Base-by-base conservation (phyloP, 2,888 invertebrate genomes). In the Cheilosia pagana region DNA sequence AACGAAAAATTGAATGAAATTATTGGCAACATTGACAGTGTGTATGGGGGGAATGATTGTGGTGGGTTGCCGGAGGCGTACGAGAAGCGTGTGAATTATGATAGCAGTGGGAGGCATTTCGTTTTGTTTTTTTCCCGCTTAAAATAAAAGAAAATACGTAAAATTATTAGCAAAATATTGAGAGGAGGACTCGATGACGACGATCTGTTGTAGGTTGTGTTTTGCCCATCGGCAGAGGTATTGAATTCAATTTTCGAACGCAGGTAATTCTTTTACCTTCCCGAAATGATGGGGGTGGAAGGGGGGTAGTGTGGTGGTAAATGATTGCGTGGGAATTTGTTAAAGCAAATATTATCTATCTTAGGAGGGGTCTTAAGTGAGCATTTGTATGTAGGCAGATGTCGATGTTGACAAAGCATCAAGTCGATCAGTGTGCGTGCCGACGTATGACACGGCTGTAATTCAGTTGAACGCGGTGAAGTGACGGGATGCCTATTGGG, bases 1-100 rank as follows among this genome's bases (percentile, higher is more conserved):
- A 67, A 85, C 81, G 85, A 71, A 85, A 85, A 85, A 81, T 81
- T 85, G 81, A 85, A 81, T 85, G 75, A 85, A 85, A 85, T 85
- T 81, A 85, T 85, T 85, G 85, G 81, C 85, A 85, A 85, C 81
- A 85, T 85, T 85, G 85, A 76, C 85, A 81, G 65, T 76, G 75
- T 83, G 75, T 67, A 68, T 41, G 21, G 59, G 53, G 79, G 59
- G 59, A 35, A 60, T 35, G 72, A 68, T 50, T 62, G 43, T 35
- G 60, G 65, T 52, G 45, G 31, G 35, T n/a, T 48, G 48, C 62
- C 57, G 23, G 23, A 16, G 19, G 12, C 62, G 52, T 21, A 25
- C 52, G 31, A 52, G 52, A 45, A 70, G 57, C 68, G 59, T 83
- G 74, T 79, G 63, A 83, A 83, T 83, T 78, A 70, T 75, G 74